Base-by-base conservation (phyloP, 2,797 vertebrate species). In the Vespertilio murinus region DNA sequence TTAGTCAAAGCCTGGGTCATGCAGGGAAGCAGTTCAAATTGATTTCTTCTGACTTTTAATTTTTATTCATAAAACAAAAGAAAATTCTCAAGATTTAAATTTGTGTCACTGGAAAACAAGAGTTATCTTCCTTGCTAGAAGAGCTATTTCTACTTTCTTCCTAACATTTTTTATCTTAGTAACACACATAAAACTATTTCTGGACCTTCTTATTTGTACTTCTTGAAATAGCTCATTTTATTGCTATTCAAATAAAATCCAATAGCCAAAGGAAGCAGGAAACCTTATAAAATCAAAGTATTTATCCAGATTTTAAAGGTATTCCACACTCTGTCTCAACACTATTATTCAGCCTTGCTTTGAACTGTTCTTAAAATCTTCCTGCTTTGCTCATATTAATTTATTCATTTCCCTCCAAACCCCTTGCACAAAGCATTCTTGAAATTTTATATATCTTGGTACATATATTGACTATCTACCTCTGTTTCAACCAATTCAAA, bases 271-370 rank as follows among this genome's bases (percentile, higher is more conserved):
- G 28, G 12, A 30, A 61, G 59, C 12, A 61, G 59, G 2, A 61
- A 61, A 5, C 28, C 61, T 91, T 64, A 88, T 40, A 45, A 90
- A 86, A 91, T 77, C 42, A 83, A 95, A 95, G 65, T 79, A 82
- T 65, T 77, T 82, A 79, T 54, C 22, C 30, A 94, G 2, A 59
- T 86, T 23, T 45, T 74, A 88, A 86, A 86, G 13, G 6, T 54
- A 12, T 65, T 70, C n/a, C 35, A 80, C 6, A 89, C 22, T 42
- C 22, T 77, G 38, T 5, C 45, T 93, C 52, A 92, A 30, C 71
- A 40, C 35, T 73, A 8, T 70, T 45, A 91, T 28, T 18, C 45
- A 59, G 8, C 1, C 5, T 42, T 61, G 22, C 64, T 83, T 89
- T 73, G 17, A 88, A 61, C 18, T 22, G 78, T 11, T 67, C 30